These are phyloP conservation scores for Anagyrus pseudococci DNA, from an alignment of 2,888 invertebrate species.

Conservation along the genomic window DNA sequence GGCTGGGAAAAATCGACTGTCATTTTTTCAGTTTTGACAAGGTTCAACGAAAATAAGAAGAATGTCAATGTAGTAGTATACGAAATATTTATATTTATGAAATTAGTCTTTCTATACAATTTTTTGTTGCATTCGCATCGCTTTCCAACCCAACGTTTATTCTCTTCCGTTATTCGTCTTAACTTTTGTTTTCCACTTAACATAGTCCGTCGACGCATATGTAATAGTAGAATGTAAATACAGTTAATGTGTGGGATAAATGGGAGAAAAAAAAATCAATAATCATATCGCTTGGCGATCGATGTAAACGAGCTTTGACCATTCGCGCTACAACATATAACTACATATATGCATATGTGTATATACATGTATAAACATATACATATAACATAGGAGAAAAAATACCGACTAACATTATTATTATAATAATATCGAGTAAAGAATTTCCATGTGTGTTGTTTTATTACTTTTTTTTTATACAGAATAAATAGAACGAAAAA, in stretches of 20 bases:
- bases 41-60: too few relatives aligned
- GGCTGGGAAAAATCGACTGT: too few relatives aligned
- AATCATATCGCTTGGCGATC: constrained; percentile 32
- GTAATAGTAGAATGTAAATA: constrained; percentile 32
- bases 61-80: constrained; percentile 47
- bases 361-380: too few relatives aligned
- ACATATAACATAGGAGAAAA: constrained; percentile 29
- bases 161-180: constrained; percentile 18
- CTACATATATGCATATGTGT: too few relatives aligned
- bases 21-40: too few relatives aligned
- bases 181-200: constrained; percentile 16
- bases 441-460: constrained; percentile 13
- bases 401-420: constrained; percentile 25
- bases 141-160: constrained; percentile 22
- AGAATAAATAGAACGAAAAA: constrained; percentile 36
- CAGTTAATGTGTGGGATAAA: constrained; percentile 32
- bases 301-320: constrained; percentile 26
- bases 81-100: constrained; percentile 62
- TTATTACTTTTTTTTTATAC: constrained; percentile 34
- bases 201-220: constrained; percentile 22
- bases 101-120: constrained; percentile 62
- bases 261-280: constrained; percentile 30
- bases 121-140: constrained; percentile 47
- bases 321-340: constrained; percentile 22
- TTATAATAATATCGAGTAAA: constrained; percentile 22